Base-by-base conservation (phyloP, 2,888 invertebrate species). In the Drosophila neotestacea region DNA sequence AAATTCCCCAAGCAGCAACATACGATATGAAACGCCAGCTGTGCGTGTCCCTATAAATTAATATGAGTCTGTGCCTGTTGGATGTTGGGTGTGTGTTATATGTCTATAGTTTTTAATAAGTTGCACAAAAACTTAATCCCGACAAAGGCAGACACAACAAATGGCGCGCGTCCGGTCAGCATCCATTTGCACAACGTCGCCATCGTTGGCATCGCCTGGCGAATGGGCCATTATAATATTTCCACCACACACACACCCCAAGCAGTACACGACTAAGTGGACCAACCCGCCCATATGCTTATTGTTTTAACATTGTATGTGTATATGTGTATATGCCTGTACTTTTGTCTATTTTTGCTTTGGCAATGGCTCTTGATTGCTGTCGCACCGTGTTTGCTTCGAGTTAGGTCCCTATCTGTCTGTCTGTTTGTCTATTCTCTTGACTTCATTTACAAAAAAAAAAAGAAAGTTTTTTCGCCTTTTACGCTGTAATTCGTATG, bases 401-500 rank as follows among this genome's bases (percentile, higher is more conserved):
- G 69, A 70, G 70, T 70, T 66, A 42, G 77, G 66, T 55, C 48
- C 56, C 54, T 22, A 39, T 46, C 67, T 1, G 30, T 30, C 46
- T 36, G 58, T 48, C 46, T 27, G 32, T 38, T 62, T 44, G 41
- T 44, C 13, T 41, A 46, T 52, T 28, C 66, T 79, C 59, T 66
- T 73, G 85, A 82, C 83, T 84, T 85, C 82, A 78, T 79, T 78
- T 81, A 64, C 64, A 74, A 77, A 66, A 73, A 72, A 44, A 56
- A 38, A 58, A 22, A 39, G 11, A 36, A 42, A 4, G 48, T 79
- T 81, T 78, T 86, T 84, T 75, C 80, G 84, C 82, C 82, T 84
- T 84, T 84, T 85, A 85, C 88, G 81, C 81, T 81, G 85, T 85
- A 88, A 88, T 85, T 88, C 81, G 85, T 85, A 88, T 88, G 88